These are phyloP conservation scores for Drosophila nebulosa DNA, from an alignment of 1,140 invertebrate genomes.

Conservation along the genomic window DNA sequence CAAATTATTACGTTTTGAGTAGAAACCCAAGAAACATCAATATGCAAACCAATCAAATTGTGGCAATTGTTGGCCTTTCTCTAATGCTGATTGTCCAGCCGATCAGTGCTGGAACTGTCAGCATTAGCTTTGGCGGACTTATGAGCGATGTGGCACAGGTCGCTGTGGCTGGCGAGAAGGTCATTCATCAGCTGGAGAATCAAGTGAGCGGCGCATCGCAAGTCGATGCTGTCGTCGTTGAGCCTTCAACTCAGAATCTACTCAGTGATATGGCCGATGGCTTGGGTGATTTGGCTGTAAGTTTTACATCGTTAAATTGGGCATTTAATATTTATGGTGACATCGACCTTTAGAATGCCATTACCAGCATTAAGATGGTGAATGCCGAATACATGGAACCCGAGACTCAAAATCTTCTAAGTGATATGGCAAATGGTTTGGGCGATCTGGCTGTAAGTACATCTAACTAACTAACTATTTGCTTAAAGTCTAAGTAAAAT, in stretches of 20 bases:
- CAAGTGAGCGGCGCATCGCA: not conserved
- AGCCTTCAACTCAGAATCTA: constrained; percentile 23
- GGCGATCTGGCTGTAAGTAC: constrained; percentile 22
- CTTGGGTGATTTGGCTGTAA: constrained; percentile 17
- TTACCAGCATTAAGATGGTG: not conserved
- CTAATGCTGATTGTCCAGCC: constrained; percentile 17
- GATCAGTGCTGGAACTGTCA: constrained; percentile 13
- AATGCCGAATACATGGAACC: constrained; percentile 4
- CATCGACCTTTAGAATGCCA: not conserved
- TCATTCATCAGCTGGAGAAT: constrained; percentile 22
- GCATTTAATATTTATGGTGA: not conserved
- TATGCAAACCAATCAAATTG: constrained; percentile 24
- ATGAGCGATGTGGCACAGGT: constrained; percentile 34
- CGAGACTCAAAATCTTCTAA: constrained; percentile 13
- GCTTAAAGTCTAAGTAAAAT: too few relatives aligned
- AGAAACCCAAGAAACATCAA: constrained; percentile 11
- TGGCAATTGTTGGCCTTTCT: constrained; percentile 8
- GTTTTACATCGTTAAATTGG: not conserved
- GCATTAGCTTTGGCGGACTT: not conserved
- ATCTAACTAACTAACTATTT: not conserved
- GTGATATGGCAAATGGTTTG: constrained; percentile 20
- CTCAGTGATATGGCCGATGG: constrained; percentile 30
- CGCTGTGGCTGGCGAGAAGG: constrained; percentile 32
- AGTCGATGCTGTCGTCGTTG: not conserved
- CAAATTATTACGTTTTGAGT: constrained; percentile 20